Base-by-base conservation (phyloP, 2,888 invertebrate genomes). In the Tubulanus polymorphus region DNA sequence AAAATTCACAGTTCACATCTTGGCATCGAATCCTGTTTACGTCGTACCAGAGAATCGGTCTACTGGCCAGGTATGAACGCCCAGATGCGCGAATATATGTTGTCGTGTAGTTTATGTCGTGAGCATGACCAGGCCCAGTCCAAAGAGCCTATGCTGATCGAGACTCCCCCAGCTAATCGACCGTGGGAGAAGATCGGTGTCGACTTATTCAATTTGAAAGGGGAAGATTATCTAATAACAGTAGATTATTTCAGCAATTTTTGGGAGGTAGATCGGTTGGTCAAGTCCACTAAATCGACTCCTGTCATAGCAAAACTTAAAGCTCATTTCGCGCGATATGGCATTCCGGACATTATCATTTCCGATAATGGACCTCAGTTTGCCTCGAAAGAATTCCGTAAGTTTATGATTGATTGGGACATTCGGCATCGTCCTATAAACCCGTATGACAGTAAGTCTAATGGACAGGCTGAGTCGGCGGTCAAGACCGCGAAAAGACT, bases 241-340 rank as follows among this genome's bases (percentile, higher is more conserved):
- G 51, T 37, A 8, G 51, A 51, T 20, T 51, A 55, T 37, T 55
- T 46, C 25, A 41, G 51, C 2, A 32, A 45, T 20, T 55, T 41
- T 45, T 50, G 32, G 35, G 54, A 54, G 28, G 27, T 55, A 6
- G 55, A 55, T 27, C 45, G 55, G 10, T 35, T 55, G 18, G 12
- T 12, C 10, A 46, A 45, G 20, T 41, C 28, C 29, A 55, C 51
- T 5, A 51, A 30, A 2, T 32, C 41, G 1, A 32, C 20, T 25
- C 35, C 37, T n/a, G 47, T 55, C 3, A 55, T 55, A 15, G 3
- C 25, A 3, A 55, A 46, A 25, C 35, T 55, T 15, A 51, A 51
- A 51, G 35, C 55, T 18, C 41, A 51, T 5, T 51, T 51, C 27
- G 51, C 30, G 10, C n/a, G 51, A n/a, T 50, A 55, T 32, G 55